Evolutionary conservation across 2,888 invertebrate genomes (phyloP).

Genomic region (Blomia tropicalis): DNA sequence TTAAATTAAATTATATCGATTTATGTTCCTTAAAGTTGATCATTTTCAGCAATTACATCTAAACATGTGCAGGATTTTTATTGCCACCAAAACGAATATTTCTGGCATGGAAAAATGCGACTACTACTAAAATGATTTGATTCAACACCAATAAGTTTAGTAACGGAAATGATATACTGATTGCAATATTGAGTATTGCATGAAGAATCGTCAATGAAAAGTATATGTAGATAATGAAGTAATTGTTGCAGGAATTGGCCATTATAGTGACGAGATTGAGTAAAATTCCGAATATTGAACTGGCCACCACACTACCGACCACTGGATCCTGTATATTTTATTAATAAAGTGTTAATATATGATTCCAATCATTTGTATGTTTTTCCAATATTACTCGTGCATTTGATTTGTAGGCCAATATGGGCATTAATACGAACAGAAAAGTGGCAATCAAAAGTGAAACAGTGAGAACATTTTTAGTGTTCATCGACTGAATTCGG

Average conservation of each 20-base stretch:
- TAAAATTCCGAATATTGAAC: neutral
- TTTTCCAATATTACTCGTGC: neutral
- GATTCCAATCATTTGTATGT: neutral
- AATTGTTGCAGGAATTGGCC: neutral
- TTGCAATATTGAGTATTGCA: neutral
- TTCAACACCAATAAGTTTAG: neutral
- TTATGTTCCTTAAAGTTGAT: neutral
- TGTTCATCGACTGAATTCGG: neutral
- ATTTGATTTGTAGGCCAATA: neutral
- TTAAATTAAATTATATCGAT: too few species aligned
- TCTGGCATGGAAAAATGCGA: conserved; percentile 1
- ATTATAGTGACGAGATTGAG: neutral
- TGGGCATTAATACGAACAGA: neutral
- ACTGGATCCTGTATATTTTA: neutral
- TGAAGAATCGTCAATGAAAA: neutral
- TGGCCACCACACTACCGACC: neutral
- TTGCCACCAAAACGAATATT: neutral
- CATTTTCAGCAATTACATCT: neutral
- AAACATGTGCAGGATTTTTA: neutral
- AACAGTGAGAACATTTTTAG: neutral
- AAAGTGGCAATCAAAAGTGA: neutral
- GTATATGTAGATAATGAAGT: conserved; percentile 3
- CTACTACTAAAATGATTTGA: neutral
- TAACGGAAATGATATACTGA: neutral
- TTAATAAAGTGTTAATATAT: neutral